Percentiles rank a stretch among this genome's conserved stretches.
phyloP scores from a whole-genome alignment of 2,888 invertebrate genomes.

The Anoplius nigerrimus region DNA sequence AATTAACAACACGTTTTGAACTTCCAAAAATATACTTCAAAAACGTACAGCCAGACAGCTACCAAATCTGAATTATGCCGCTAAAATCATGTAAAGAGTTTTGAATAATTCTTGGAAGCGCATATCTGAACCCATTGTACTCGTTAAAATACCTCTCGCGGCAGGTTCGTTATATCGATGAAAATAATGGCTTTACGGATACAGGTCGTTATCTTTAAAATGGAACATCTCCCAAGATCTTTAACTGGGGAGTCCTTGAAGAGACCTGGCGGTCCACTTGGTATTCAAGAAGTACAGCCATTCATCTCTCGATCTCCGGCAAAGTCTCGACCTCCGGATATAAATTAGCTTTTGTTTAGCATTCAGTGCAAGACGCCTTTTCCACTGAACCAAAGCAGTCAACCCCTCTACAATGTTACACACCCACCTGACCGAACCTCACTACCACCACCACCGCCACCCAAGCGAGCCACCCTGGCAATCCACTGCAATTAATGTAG shows the following conservation, averaged over 20 bases:
- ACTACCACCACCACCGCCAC: neutral
- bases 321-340: constrained; percentile 71
- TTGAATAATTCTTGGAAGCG: too few relatives aligned
- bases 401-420: constrained; percentile 49
- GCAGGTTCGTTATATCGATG: too few relatives aligned
- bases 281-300: constrained; percentile 73
- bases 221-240: constrained; percentile 60
- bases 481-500: constrained; percentile 71
- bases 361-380: constrained; percentile 71
- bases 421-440: constrained; percentile 43
- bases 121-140: too few relatives aligned
- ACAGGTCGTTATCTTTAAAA: neutral
- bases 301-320: constrained; percentile 74
- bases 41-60: too few relatives aligned
- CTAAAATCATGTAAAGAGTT: too few relatives aligned
- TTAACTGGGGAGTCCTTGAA: constrained; percentile 58
- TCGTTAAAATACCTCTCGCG: constrained; percentile 32
- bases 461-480: constrained; percentile 42
- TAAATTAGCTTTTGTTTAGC: constrained; percentile 76
- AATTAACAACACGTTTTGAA: too few relatives aligned
- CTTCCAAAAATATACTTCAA: too few relatives aligned
- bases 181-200: too few relatives aligned
- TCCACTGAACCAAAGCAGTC: constrained; percentile 47
- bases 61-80: too few relatives aligned
- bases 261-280: constrained; percentile 59